Percentiles rank a stretch among this genome's conserved stretches.
These are phyloP conservation scores for Megastigmus dorsalis DNA, from an alignment of 2,888 invertebrate genomes.

Conservation along the genomic window DNA sequence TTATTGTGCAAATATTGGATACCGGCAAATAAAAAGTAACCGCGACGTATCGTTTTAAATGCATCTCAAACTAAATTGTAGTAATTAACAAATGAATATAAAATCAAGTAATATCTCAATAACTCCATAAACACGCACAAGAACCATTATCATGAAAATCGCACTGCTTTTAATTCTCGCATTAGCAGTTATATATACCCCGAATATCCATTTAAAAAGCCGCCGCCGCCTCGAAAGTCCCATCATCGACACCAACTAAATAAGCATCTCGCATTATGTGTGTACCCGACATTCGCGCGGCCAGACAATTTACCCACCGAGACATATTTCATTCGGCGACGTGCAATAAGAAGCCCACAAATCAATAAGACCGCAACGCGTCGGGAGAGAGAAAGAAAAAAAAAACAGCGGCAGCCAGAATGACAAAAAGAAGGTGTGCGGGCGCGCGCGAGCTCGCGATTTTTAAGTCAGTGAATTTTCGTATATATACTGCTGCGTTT, in stretches of 20 bases:
- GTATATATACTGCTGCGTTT: neutral
- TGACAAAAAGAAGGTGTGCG: neutral
- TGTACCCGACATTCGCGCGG: no score
- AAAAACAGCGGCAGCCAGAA: neutral
- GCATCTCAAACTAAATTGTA: no score
- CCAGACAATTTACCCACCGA: constrained; percentile 24
- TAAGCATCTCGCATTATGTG: neutral
- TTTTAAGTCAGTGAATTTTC: constrained; percentile 20
- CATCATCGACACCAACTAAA: neutral
- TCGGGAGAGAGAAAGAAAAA: neutral
- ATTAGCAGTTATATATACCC: neutral
- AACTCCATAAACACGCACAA: no score
- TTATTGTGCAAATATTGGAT: no score
- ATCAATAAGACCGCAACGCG: neutral
- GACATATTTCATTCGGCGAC: constrained; percentile 28
- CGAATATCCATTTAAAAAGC: neutral
- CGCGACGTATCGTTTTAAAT: no score
- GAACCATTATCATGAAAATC: no score
- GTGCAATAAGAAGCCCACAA: constrained; percentile 29
- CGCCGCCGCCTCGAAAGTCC: neutral
- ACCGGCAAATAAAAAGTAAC: no score
- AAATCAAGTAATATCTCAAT: no score
- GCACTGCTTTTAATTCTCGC: neutral
- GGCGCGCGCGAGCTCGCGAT: neutral
- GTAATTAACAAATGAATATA: no score